Percentiles rank a stretch among this genome's conserved stretches.
phyloP scores from a whole-genome alignment of 1,140 invertebrate species.

The Drosophila ironensis region DNA sequence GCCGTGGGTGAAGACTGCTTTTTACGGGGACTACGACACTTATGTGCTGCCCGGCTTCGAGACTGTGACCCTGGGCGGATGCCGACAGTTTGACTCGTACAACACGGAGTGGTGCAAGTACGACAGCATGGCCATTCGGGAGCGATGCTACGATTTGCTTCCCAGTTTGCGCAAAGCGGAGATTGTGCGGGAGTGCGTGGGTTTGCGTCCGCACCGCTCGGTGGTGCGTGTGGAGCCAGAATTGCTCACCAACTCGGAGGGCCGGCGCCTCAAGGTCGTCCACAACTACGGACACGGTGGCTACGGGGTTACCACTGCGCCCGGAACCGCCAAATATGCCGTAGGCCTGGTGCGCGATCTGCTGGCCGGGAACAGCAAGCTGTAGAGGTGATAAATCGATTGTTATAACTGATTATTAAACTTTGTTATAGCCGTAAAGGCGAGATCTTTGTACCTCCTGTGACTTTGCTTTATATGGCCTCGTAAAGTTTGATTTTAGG shows the following conservation, averaged over 20 bases:
- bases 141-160: constrained; percentile 87
- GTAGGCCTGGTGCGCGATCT: constrained; percentile 86
- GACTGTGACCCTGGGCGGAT: constrained; percentile 91
- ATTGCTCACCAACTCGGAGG: constrained; percentile 68
- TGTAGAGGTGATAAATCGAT: constrained; percentile 66
- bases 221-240: constrained; percentile 90
- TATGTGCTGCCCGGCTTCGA: constrained; percentile 92
- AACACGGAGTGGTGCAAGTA: constrained; percentile 86
- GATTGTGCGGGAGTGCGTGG: constrained; percentile 87
- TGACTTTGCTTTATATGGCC: neutral
- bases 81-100: constrained; percentile 90
- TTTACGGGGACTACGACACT: constrained; percentile 91
- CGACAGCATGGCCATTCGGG: constrained; percentile 88
- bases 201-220: constrained; percentile 90
- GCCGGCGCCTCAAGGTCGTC: constrained; percentile 85
- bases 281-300: constrained; percentile 97
- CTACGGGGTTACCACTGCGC: constrained; percentile 93
- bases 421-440: constrained; percentile 8
- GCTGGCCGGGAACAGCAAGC: constrained; percentile 83
- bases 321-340: constrained; percentile 91
- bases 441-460: constrained; percentile 24
- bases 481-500: constrained; percentile 7
- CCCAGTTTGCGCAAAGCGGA: constrained; percentile 87
- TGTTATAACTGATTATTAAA: constrained; percentile 32
- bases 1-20: constrained; percentile 94